Base-by-base conservation (phyloP, 2,797 vertebrate genomes). In the Kryptopterus vitreolus region DNA sequence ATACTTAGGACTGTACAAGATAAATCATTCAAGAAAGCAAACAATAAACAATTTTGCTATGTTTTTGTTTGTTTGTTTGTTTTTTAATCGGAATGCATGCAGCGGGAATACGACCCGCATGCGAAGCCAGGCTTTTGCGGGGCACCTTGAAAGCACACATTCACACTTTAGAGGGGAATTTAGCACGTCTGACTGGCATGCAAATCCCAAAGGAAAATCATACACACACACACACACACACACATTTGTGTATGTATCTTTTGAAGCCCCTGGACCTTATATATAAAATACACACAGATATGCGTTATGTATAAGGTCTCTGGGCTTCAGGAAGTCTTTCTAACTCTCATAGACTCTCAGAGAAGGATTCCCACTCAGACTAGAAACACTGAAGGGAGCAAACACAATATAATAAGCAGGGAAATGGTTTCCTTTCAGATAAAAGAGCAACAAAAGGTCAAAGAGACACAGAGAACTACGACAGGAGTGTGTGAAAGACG, bases 331-430 rank as follows among this genome's bases (percentile, higher is more conserved):
- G 2, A 9, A 2, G 22, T 3, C 65, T 66, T 43, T 43, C 38
- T 35, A 35, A 66, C 63, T 43, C 59, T 62, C n/a, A 15, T n/a
- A 26, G 11, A 62, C 16, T 62, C 10, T 65, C 7, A 18, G n/a
- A 48, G 43, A 26, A 0, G 15, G 15, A 18, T 15, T 18, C 9
- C 29, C 66, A 69, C 46, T 29, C 48, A 50, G 24, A 16, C n/a
- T n/a, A 69, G 50, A 46, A 50, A 50, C 16, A 29, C 46, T 53
- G 66, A 68, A 77, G 63, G 24, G 61, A 77, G 50, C 57, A 55
- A 77, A 77, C 61, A 66, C 29, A 65, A 55, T 68, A 77, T 55
- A 57, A 78, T 78, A 65, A 78, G 76, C 65, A 58, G 63, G 48
- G 52, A 31, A 69, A 69, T 48, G 20, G 65, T 66, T 20, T 70